Conservation (phyloP, 2,113 vertebrate genomes). For the Thomomys bottae region DNA sequence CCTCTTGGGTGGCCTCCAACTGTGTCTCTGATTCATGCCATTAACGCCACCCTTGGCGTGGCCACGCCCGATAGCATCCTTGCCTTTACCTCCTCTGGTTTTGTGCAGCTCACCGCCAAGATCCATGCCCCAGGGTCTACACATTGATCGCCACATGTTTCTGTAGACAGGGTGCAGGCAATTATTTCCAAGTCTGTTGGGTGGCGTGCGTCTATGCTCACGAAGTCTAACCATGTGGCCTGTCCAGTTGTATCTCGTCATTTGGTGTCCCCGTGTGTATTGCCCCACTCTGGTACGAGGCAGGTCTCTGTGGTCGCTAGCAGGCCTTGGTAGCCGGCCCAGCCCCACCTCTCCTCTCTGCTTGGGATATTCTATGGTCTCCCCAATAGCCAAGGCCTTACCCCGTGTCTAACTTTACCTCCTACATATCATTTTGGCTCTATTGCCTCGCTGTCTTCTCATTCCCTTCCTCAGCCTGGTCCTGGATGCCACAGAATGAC, state of each 20-base stretch:
- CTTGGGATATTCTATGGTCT: background rate
- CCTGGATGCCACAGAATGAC: background rate
- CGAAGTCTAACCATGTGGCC: background rate
- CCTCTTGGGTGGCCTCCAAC: slow-evolving; percentile 44
- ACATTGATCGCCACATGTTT: background rate
- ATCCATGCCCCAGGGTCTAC: background rate
- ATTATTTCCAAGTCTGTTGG: background rate
- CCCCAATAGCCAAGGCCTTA: background rate
- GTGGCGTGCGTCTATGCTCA: background rate
- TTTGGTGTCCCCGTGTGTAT: background rate
- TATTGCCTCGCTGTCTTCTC: background rate
- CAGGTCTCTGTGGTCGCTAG: background rate
- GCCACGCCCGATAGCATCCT: background rate
- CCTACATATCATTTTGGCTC: background rate
- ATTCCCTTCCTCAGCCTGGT: no score
- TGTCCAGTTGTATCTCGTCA: background rate
- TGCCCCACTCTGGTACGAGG: background rate
- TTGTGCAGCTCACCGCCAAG: background rate
- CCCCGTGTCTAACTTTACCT: background rate
- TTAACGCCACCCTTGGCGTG: slow-evolving; percentile 9
- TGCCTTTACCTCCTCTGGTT: background rate
- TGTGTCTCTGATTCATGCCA: slow-evolving; percentile 51
- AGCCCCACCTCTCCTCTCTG: background rate
- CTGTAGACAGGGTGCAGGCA: background rate
- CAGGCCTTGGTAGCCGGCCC: background rate